Evolutionary conservation across 2,888 invertebrate genomes (phyloP).

Genomic region (Tanaodytes sp.): DNA sequence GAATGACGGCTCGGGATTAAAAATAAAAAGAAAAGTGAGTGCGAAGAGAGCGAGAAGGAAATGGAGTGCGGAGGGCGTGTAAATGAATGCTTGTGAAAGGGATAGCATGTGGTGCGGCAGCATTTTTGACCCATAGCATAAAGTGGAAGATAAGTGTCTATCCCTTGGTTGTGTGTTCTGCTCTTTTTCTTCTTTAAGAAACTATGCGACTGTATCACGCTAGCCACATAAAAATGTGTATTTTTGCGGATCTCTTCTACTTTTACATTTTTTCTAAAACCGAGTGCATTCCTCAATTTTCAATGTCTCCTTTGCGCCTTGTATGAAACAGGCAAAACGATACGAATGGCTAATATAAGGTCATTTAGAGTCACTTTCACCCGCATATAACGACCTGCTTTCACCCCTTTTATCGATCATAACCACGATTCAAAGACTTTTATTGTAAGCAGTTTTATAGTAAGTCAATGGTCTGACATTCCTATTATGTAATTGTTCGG

Average conservation of each 20-base stretch:
- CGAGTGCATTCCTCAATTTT: constrained; percentile 46
- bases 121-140: constrained; percentile 64
- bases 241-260: too few relatives aligned
- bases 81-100: constrained; percentile 45
- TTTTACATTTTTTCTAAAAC: too few relatives aligned
- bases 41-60: constrained; percentile 26
- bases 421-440: too few relatives aligned
- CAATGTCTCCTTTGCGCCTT: constrained; percentile 39
- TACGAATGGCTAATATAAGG: constrained; percentile 56
- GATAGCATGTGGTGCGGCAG: constrained; percentile 50
- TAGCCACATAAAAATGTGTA: too few relatives aligned
- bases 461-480: too few relatives aligned
- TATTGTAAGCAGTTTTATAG: too few relatives aligned
- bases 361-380: constrained; percentile 55
- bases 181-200: too few relatives aligned
- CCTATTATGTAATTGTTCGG: too few relatives aligned
- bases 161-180: too few relatives aligned
- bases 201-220: too few relatives aligned
- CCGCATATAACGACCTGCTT: constrained; percentile 21
- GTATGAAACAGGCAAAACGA: constrained; percentile 49
- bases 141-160: constrained; percentile 56
- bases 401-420: constrained; percentile 23
- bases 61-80: constrained; percentile 47
- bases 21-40: constrained; percentile 18
- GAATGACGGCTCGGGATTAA: constrained; percentile 30